Percentiles rank a stretch among this genome's conserved stretches.
Conservation (phyloP, 2,797 vertebrate species). For the Poeciliopsis turneri region DNA sequence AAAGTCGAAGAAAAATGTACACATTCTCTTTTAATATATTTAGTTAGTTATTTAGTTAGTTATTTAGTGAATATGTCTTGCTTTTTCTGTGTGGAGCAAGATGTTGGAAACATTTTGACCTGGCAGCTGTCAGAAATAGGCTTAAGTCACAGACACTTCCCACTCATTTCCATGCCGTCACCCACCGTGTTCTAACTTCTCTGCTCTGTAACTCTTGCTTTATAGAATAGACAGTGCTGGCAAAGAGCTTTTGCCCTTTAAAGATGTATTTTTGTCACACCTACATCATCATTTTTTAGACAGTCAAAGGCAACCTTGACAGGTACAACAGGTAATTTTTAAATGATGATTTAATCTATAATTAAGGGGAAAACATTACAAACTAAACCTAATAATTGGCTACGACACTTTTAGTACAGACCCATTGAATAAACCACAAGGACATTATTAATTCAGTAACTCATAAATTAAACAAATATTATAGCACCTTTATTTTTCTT, state of each 20-base stretch:
- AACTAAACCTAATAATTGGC: not conserved
- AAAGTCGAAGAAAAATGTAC: not conserved
- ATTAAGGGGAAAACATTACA: not conserved
- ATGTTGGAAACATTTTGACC: slow-evolving; percentile 40
- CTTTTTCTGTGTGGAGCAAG: slow-evolving; percentile 23
- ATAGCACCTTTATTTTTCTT: not conserved
- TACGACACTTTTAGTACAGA: not conserved
- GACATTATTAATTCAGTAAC: not conserved
- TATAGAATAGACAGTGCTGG: not conserved
- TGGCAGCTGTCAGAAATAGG: slow-evolving; percentile 56
- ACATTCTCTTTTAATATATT: too few species aligned
- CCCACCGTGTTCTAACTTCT: slow-evolving; percentile 26
- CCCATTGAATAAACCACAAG: not conserved
- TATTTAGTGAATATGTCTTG: not conserved
- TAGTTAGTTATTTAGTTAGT: too few species aligned
- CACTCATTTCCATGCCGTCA: slow-evolving; percentile 35
- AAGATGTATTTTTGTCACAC: not conserved
- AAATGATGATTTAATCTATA: not conserved
- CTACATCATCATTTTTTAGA: not conserved
- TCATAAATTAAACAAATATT: not conserved
- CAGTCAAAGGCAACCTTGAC: not conserved
- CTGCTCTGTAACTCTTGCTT: not conserved
- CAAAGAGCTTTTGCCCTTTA: not conserved
- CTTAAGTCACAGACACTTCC: slow-evolving; percentile 61
- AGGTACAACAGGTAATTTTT: not conserved